Evolutionary conservation across 2,888 invertebrate genomes (phyloP).

Genomic region (Clepsis dumicolana): DNA sequence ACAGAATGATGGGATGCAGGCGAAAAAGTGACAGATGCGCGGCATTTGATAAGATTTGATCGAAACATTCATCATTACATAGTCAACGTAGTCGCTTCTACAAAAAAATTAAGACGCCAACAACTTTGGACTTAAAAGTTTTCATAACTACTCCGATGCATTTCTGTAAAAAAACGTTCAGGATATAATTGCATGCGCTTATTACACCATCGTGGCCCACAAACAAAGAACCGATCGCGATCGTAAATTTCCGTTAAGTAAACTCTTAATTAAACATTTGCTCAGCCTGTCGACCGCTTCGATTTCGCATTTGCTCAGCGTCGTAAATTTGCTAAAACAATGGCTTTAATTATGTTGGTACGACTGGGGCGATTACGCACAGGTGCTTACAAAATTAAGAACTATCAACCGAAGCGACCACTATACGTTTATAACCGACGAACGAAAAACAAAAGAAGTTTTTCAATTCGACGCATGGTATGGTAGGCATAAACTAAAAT

Average conservation of each 20-base stretch:
- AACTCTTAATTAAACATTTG: slow-evolving; percentile 39
- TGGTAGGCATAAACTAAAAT: no score
- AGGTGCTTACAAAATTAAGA: slow-evolving; percentile 28
- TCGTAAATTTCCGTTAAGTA: slow-evolving; percentile 42
- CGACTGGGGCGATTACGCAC: slow-evolving; percentile 15
- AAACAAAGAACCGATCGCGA: slow-evolving; percentile 28
- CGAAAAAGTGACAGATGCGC: no score
- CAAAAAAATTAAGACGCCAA: no score
- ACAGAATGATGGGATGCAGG: no score
- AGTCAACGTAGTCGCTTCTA: no score
- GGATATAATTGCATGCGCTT: slow-evolving; percentile 13
- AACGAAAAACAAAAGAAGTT: no score
- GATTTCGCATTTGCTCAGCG: slow-evolving; percentile 29
- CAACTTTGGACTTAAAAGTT: no score
- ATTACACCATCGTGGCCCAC: slow-evolving; percentile 22
- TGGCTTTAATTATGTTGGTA: slow-evolving; percentile 39
- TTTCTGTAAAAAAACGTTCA: background rate
- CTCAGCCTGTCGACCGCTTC: slow-evolving; percentile 39
- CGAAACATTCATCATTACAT: no score
- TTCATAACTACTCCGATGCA: background rate
- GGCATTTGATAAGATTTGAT: no score
- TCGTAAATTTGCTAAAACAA: slow-evolving; percentile 41
- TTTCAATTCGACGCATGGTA: no score
- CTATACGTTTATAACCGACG: background rate
- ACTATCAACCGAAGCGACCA: background rate